Evolutionary conservation across 2,113 vertebrate species (phyloP), one percentile per base, ranked within the genome.

Genomic region (Galeopterus variegatus): DNA sequence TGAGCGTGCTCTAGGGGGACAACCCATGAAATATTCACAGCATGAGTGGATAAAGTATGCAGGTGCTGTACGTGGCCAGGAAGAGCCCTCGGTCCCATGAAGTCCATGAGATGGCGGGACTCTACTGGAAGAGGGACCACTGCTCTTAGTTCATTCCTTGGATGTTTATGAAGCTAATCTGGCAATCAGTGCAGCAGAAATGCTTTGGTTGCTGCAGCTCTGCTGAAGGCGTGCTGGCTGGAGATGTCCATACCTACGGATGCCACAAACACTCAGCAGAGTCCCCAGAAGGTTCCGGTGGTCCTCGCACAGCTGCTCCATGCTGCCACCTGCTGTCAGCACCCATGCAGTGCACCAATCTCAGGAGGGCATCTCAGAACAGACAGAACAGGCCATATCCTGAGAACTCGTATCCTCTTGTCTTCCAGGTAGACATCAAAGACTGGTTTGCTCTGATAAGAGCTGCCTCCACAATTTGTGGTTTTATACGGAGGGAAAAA

Each of bases 21-120:
- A 52, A 56, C 70, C 77, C 75, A 54, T 80, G 84, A 97, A 84
- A 90, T 84, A 95, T 60, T 83, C 23, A 94, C 31, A 17, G 50
- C 75, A 11, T 1, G 36, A 48, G 93, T 92, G 73, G 75, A 93
- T 92, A 64, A 92, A 91, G 79, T 60, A 73, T 12, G 1, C 0
- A 13, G 36, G 60, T 62, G 52, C 21, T 23, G 62, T 18, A 5
- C 28, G 0, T 2, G 58, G 52, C 75, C 13, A 5, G 52, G 85
- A 50, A 21, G 69, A 21, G 76, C 26, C 89, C 31, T 10, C 0
- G 8, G 26, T 56, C 19, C 58, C 2, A 0, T 1, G 5, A 5
- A 45, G 48, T 11, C 67, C 26, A 23, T 3, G 18, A 41, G 19
- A 26, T 21, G 19, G 56, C 13, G 81, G 23, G 26, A 58, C 24